Evolutionary conservation across 2,797 vertebrate genomes (phyloP), one percentile per base, ranked within the genome.

Genomic region (Sebastes cheni): DNA sequence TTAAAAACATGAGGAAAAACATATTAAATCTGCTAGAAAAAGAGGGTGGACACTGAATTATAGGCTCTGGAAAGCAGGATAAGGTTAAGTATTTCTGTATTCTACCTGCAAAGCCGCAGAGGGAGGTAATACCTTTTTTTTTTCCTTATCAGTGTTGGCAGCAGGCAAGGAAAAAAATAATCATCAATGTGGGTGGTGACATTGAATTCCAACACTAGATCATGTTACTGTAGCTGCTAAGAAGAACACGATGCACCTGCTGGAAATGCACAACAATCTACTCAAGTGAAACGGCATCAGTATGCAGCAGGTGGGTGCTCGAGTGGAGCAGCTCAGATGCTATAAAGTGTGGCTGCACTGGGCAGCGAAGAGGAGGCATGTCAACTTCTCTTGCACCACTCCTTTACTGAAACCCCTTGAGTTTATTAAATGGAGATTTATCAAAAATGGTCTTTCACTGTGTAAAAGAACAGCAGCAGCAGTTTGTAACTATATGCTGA

Each of bases 211-310:
- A 62, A 70, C 50, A 65, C 10, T 5, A 61, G 34, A 76, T 84
- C 54, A 11, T 78, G 29, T 75, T 62, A 39, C 66, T 66, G 81
- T 34, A 64, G 75, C 66, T 56, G 79, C 52, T 76, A 59, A 72
- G 73, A 84, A 84, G 42, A 46, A 46, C 69, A 74, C 4, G 74
- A 76, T 50, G 67, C 74, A 70, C 65, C 61, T 75, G 79, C 76
- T 77, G 79, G 8, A 65, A 79, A 82, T 50, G 14, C 62, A n/a
- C n/a, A 56, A 67, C 67, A 30, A 25, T 29, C 4, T 12, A 14
- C 58, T 6, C 10, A 55, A 75, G 69, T 55, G 50, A 77, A 80
- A 67, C 27, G 1, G 32, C 67, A 69, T 62, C 72, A 52, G 42
- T 25, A 55, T 73, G 68, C 88, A 60, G 60, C 72, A 67, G 60